A percentile compares a stretch with the other conserved stretches of the same genome.
phyloP scores from a whole-genome alignment of 2,888 invertebrate species.

The Chrysodeixis includens region DNA sequence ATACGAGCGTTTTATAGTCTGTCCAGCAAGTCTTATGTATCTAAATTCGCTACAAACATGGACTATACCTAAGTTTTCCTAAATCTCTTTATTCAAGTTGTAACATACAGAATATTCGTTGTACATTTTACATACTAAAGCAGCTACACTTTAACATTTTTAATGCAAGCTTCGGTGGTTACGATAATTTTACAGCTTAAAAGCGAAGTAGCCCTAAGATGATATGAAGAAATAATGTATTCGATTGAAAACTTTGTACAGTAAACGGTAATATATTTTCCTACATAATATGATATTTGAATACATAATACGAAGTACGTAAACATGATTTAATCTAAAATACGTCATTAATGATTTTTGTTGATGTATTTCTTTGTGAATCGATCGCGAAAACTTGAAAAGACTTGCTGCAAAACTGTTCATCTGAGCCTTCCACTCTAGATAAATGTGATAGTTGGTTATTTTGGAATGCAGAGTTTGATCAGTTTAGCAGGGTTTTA shows the following conservation, averaged over 20 bases:
- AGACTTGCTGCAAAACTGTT: background rate
- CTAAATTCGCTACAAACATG: conserved; percentile 29
- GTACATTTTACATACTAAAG: conserved; percentile 30
- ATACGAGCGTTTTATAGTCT: conserved; percentile 66
- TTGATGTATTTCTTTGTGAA: background rate
- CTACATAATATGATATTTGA: background rate
- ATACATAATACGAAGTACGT: background rate
- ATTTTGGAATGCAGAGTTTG: conserved; percentile 13
- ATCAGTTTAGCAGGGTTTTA: conserved; percentile 47
- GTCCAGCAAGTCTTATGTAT: conserved; percentile 65
- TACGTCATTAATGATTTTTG: background rate
- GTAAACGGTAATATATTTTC: background rate
- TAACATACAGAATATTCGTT: conserved; percentile 38
- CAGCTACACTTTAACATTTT: conserved; percentile 3
- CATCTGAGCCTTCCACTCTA: background rate
- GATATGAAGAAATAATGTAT: conserved; percentile 8
- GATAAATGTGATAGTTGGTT: background rate
- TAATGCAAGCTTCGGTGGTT: background rate
- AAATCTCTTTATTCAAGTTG: conserved; percentile 9
- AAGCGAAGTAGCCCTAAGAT: background rate
- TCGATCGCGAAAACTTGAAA: background rate
- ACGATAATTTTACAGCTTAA: background rate
- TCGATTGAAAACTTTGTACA: conserved; percentile 10
- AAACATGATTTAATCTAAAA: background rate
- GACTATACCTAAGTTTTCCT: conserved; percentile 14